Percentiles rank a stretch among this genome's conserved stretches.
These are phyloP conservation scores for Sylvicapra grimmia DNA, from an alignment of 2,113 vertebrate genomes.

Conservation along the genomic window DNA sequence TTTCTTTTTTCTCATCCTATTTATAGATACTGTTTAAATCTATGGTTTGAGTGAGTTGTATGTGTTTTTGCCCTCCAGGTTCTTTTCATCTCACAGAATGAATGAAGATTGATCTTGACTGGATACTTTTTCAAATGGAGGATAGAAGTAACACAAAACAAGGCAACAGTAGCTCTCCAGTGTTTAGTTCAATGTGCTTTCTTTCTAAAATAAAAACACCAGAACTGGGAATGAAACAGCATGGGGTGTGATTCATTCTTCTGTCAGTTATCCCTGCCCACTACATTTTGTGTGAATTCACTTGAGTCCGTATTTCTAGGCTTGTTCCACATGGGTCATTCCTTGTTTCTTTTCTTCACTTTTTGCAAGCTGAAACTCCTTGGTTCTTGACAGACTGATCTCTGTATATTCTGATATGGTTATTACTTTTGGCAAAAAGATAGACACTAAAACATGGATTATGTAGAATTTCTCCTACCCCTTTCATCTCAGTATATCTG, in stretches of 20 bases:
- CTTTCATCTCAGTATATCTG: not conserved
- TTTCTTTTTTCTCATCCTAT: not conserved
- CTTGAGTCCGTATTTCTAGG: not conserved
- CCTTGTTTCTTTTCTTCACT: not conserved
- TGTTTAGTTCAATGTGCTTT: conserved; percentile 31
- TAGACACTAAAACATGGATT: not conserved
- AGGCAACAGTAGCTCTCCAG: not conserved
- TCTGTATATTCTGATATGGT: not conserved
- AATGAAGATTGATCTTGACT: conserved; percentile 33
- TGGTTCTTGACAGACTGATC: not conserved
- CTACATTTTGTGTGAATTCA: not conserved
- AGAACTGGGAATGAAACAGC: not conserved
- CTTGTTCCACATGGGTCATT: not conserved
- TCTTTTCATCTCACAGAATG: conserved; percentile 11
- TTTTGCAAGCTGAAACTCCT: not conserved
- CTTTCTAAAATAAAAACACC: conserved; percentile 56
- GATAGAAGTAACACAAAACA: conserved; percentile 20
- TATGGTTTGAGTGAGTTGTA: conserved; percentile 10
- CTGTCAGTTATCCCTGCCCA: not conserved
- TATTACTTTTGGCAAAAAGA: not conserved
- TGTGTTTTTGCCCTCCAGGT: conserved; percentile 36
- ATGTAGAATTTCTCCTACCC: not conserved
- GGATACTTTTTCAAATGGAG: not conserved
- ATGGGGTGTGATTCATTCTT: conserved; percentile 11
- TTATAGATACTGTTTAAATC: not conserved